These are phyloP conservation scores for Sakesphorus luctuosus DNA, from an alignment of 2,113 vertebrate genomes.

Conservation along the genomic window DNA sequence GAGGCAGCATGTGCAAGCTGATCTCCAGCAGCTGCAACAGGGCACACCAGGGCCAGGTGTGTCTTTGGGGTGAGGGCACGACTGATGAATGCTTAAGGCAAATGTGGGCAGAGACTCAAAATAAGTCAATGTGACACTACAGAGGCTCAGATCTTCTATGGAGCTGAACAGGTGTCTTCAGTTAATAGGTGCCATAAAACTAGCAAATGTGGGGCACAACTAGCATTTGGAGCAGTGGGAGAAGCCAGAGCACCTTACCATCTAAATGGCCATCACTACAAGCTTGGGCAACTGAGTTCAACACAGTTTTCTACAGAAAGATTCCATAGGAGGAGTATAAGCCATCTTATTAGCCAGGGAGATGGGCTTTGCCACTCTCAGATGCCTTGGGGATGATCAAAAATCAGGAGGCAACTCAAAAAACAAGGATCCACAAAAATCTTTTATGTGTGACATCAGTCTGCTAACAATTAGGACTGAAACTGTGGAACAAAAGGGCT, in stretches of 20 bases:
- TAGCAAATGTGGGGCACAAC: neutral
- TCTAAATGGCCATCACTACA: too few species aligned
- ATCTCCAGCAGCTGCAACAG: neutral
- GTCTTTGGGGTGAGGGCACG: neutral
- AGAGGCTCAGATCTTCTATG: neutral
- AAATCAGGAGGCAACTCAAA: neutral
- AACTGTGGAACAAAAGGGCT: neutral
- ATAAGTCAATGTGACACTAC: neutral
- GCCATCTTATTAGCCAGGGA: neutral
- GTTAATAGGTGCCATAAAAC: neutral
- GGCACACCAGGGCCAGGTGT: accelerated
- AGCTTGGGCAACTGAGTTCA: neutral
- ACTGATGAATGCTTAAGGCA: neutral
- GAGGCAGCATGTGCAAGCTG: accelerated
- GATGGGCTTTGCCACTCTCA: neutral
- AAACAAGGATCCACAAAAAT: neutral
- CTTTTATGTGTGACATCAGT: neutral
- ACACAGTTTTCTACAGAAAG: neutral
- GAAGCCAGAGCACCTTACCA: neutral
- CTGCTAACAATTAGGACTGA: neutral
- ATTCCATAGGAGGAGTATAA: neutral
- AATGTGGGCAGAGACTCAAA: neutral
- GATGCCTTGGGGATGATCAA: neutral
- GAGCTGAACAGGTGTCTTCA: neutral
- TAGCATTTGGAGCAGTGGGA: neutral